phyloP scores from a whole-genome alignment of 2,113 vertebrate genomes.

The Calyptommatus sinebrachiatus region DNA sequence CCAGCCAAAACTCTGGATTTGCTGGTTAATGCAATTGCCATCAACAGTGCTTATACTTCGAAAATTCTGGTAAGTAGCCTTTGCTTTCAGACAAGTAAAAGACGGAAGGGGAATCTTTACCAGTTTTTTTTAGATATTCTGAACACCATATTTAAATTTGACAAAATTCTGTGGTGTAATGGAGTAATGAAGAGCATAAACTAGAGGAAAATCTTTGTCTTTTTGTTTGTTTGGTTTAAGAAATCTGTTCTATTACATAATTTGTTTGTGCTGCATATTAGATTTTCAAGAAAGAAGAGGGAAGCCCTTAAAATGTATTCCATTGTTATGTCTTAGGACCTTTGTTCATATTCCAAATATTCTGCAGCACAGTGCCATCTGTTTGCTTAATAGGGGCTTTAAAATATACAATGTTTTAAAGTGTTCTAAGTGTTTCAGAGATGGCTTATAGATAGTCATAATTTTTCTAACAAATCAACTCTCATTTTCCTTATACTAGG shows the following conservation, averaged over 20 bases:
- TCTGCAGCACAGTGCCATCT: background rate
- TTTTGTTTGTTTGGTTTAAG: background rate
- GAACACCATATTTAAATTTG: background rate
- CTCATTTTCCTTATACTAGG: background rate
- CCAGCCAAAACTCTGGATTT: slow-evolving; percentile 84
- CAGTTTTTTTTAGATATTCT: background rate
- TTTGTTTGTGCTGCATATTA: background rate
- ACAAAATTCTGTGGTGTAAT: fast-evolving
- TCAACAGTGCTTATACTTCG: slow-evolving; percentile 97
- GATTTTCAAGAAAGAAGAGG: background rate
- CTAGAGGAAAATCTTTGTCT: background rate
- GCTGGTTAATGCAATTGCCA: slow-evolving; percentile 86
- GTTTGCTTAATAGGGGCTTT: background rate
- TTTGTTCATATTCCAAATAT: background rate
- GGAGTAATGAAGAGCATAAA: background rate
- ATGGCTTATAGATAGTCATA: background rate
- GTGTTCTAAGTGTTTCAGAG: background rate
- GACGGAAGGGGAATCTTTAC: fast-evolving
- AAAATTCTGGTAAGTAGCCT: slow-evolving; percentile 88
- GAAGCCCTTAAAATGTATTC: background rate
- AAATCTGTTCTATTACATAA: background rate
- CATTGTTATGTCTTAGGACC: background rate
- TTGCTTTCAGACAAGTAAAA: background rate
- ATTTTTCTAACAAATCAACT: background rate
- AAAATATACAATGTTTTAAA: background rate